Evolutionary conservation across 2,113 vertebrate genomes (phyloP).

Genomic region (Anhinga anhinga): DNA sequence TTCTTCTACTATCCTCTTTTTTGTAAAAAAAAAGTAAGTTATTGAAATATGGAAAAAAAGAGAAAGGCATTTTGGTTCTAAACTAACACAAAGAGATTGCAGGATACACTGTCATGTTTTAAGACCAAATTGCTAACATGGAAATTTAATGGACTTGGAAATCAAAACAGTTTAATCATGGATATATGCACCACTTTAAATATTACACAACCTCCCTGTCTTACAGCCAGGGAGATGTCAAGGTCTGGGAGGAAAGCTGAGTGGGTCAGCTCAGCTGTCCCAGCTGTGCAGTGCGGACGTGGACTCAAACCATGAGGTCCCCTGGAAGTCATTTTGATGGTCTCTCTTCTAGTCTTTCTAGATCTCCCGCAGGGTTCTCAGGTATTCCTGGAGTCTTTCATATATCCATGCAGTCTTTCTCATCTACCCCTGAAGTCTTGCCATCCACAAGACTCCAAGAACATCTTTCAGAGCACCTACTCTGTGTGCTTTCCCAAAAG

Average conservation of each 20-base stretch:
- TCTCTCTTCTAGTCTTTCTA: not conserved
- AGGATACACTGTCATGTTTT: not conserved
- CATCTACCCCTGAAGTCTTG: not conserved
- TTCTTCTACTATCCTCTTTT: not conserved
- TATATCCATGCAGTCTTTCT: not conserved
- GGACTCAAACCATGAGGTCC: rapidly evolving
- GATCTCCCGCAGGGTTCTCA: not conserved
- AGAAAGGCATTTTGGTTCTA: not conserved
- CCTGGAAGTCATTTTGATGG: not conserved
- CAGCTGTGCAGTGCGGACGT: not conserved
- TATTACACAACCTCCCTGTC: not conserved
- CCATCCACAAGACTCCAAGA: not conserved
- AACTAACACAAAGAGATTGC: not conserved
- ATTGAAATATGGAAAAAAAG: not conserved
- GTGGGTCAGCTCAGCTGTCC: not conserved
- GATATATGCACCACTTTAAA: not conserved
- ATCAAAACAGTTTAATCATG: not conserved
- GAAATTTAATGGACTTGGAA: not conserved
- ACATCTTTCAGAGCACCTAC: not conserved
- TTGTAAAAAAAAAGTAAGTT: not conserved
- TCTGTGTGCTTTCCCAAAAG: not conserved
- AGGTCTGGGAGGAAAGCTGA: not conserved
- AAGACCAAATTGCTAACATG: not conserved
- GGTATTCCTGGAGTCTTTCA: not conserved
- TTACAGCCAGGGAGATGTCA: not conserved